Conservation (phyloP, 1,140 invertebrate genomes). For the Hermetia illucens region DNA sequence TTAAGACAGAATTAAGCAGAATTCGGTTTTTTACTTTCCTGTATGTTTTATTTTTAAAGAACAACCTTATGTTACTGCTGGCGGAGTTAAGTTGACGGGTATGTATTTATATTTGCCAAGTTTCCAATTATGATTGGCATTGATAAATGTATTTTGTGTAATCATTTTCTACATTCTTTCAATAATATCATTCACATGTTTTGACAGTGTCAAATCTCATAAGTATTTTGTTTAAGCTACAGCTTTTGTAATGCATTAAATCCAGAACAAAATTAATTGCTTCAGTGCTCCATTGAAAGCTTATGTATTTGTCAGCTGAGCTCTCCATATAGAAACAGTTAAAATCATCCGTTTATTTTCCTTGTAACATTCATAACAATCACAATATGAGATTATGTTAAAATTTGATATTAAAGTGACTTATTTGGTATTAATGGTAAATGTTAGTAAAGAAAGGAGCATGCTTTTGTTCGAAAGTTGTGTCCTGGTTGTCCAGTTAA, state of each 20-base stretch:
- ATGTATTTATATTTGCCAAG: slow-evolving; percentile 37
- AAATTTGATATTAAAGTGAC: too few species aligned
- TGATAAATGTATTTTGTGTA: not conserved
- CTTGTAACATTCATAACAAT: too few species aligned
- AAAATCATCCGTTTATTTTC: too few species aligned
- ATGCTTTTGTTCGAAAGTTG: too few species aligned
- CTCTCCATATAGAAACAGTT: too few species aligned
- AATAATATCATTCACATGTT: too few species aligned
- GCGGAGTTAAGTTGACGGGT: slow-evolving; percentile 55
- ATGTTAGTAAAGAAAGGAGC: too few species aligned
- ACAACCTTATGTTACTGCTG: slow-evolving; percentile 55
- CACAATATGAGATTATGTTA: too few species aligned
- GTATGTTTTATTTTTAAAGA: slow-evolving; percentile 44
- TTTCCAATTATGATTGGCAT: not conserved
- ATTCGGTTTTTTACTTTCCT: not conserved
- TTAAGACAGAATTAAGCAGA: not conserved
- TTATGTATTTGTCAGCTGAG: too few species aligned
- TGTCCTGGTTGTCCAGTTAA: too few species aligned
- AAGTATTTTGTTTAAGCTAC: not conserved
- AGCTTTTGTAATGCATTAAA: not conserved
- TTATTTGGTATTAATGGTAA: too few species aligned
- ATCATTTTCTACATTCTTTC: too few species aligned
- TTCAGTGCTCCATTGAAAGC: slow-evolving; percentile 16
- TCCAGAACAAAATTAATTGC: slow-evolving; percentile 8
- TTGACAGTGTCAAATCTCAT: not conserved